A percentile compares a stretch with the other conserved stretches of the same genome.
phyloP scores from a whole-genome alignment of 2,113 vertebrate species.

The Brachirus orientalis region DNA sequence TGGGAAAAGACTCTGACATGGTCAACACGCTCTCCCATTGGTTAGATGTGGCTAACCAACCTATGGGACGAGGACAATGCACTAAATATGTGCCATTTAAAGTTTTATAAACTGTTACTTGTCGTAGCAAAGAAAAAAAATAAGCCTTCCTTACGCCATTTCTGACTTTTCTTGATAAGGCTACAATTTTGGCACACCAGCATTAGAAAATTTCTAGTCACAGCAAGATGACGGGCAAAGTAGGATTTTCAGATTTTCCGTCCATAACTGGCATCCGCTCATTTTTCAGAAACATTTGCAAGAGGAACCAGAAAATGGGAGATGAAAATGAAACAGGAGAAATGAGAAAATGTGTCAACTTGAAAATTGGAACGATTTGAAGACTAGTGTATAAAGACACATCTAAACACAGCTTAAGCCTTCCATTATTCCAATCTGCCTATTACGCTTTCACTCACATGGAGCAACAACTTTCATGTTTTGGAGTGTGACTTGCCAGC shows the following conservation, averaged over 20 bases:
- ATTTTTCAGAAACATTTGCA: constrained; percentile 22
- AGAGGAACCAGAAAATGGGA: constrained; percentile 31
- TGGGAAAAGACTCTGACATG: no score
- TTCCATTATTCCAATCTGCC: constrained; percentile 44
- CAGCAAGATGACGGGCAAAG: constrained; percentile 16
- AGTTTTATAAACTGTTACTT: not conserved
- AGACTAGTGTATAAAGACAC: constrained; percentile 39
- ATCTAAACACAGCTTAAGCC: constrained; percentile 45
- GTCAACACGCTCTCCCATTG: no score
- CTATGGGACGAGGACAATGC: constrained; percentile 4
- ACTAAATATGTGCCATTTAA: not conserved
- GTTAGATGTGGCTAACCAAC: no score
- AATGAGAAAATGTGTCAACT: constrained; percentile 54
- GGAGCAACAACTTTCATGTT: constrained; percentile 40
- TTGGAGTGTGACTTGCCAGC: constrained; percentile 5
- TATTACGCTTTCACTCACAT: constrained; percentile 23
- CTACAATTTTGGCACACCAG: constrained; percentile 1
- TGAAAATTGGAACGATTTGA: constrained; percentile 60
- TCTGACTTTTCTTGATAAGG: not conserved
- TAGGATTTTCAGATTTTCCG: constrained; percentile 39
- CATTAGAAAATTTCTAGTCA: constrained; percentile 47
- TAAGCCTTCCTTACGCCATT: not conserved
- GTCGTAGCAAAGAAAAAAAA: not conserved
- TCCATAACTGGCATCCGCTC: constrained; percentile 13
- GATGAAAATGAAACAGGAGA: constrained; percentile 38